These are phyloP conservation scores for Himalopsyche phryganea DNA, from an alignment of 1,140 invertebrate species.

Conservation along the genomic window DNA sequence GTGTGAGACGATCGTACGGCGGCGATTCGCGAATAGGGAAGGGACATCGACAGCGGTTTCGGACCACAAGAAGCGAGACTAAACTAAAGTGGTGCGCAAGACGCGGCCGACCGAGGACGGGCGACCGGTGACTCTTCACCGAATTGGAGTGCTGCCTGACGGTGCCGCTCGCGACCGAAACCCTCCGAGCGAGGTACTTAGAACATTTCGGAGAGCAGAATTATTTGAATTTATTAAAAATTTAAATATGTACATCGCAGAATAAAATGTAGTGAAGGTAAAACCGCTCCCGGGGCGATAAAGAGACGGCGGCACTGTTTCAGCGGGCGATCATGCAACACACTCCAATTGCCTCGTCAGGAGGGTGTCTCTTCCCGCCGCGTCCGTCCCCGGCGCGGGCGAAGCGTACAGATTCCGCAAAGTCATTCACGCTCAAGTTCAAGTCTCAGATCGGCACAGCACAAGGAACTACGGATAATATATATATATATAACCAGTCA, in stretches of 20 bases:
- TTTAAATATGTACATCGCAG: too few species aligned
- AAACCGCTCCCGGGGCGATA: too few species aligned
- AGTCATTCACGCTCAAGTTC: not conserved
- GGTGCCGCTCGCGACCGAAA: too few species aligned
- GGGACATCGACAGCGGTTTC: constrained; percentile 1
- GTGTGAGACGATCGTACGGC: not conserved
- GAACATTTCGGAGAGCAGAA: too few species aligned
- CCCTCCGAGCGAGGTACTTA: too few species aligned
- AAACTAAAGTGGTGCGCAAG: not conserved
- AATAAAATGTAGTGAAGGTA: too few species aligned
- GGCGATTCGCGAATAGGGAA: constrained; percentile 1
- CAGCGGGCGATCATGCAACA: too few species aligned
- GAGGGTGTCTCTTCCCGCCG: too few species aligned
- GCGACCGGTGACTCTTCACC: not conserved
- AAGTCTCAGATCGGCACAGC: constrained; percentile 7
- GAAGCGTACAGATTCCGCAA: not conserved
- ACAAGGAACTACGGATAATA: constrained; percentile 18
- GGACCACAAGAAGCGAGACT: not conserved
- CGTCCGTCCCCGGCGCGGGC: not conserved
- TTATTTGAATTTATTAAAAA: too few species aligned
- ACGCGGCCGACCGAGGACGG: not conserved
- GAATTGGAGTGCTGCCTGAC: too few species aligned
- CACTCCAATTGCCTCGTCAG: too few species aligned
- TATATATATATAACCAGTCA: constrained; percentile 15
- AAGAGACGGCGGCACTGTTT: too few species aligned